Evolutionary conservation across 1,140 invertebrate species (phyloP).

Genomic region (Drosophila hydei): DNA sequence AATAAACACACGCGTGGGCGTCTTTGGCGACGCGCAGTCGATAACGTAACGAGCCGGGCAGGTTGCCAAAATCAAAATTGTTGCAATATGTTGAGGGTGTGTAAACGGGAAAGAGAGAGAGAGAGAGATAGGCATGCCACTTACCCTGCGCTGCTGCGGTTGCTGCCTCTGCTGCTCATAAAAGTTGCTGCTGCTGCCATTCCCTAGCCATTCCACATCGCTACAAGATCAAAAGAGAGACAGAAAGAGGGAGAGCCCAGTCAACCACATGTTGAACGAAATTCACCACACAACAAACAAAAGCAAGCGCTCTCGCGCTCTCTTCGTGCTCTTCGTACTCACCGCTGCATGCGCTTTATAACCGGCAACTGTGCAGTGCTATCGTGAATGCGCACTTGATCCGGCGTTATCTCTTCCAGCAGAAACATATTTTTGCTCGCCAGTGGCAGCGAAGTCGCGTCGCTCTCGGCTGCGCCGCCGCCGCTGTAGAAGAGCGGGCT

Average conservation of each 20-base stretch:
- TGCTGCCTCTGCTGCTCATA: slow-evolving; percentile 66
- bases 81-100: slow-evolving; percentile 60
- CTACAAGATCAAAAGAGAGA: slow-evolving; percentile 58
- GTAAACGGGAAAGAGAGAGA: neutral
- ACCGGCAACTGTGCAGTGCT: slow-evolving; percentile 88
- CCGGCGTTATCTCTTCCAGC: slow-evolving; percentile 84
- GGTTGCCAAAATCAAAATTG: slow-evolving; percentile 72
- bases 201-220: slow-evolving; percentile 72
- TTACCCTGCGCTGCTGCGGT: slow-evolving; percentile 64
- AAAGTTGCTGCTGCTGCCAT: slow-evolving; percentile 66
- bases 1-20: slow-evolving; percentile 71
- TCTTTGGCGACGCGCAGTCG: slow-evolving; percentile 45
- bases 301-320: slow-evolving; percentile 12
- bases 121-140: slow-evolving; percentile 25
- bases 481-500: slow-evolving; percentile 85
- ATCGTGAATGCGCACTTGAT: slow-evolving; percentile 91
- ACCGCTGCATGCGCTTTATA: slow-evolving; percentile 86
- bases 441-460: slow-evolving; percentile 31
- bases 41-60: slow-evolving; percentile 74
- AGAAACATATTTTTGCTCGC: slow-evolving; percentile 74
- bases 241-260: slow-evolving; percentile 19
- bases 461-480: slow-evolving; percentile 34
- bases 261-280: slow-evolving; percentile 73
- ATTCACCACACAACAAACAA: slow-evolving; percentile 77
- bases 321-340: slow-evolving; percentile 28